Evolutionary conservation across 2,797 vertebrate species (phyloP).

Genomic region (Echiichthys vipera): DNA sequence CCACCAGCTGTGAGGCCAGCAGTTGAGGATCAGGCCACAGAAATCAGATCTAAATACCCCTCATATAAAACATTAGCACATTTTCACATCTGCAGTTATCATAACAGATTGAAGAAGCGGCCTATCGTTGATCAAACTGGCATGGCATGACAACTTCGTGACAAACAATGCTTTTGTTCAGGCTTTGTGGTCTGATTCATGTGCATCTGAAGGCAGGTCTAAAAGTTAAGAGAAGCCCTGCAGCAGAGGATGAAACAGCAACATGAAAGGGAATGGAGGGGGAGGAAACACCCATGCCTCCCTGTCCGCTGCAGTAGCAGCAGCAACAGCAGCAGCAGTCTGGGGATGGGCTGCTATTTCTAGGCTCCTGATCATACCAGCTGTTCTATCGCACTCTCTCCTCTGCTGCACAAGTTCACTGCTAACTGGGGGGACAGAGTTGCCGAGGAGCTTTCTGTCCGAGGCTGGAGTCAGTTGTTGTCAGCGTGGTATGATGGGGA

Average conservation of each 20-base stretch:
- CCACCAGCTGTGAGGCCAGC: constrained; percentile 72
- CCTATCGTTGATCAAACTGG: not conserved
- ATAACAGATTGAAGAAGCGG: not conserved
- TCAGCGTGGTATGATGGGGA: constrained; percentile 73
- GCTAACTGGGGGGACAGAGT: constrained; percentile 79
- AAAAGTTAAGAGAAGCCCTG: constrained; percentile 59
- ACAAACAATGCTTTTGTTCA: not conserved
- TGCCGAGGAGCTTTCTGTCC: constrained; percentile 86
- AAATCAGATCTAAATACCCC: not conserved
- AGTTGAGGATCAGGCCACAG: constrained; percentile 44
- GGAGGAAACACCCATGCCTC: constrained; percentile 79
- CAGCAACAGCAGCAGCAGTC: constrained; percentile 62
- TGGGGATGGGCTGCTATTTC: constrained; percentile 85
- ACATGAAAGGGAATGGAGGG: constrained; percentile 71
- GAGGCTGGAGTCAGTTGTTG: constrained; percentile 84
- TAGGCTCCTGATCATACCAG: constrained; percentile 89
- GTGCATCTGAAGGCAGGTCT: constrained; percentile 2
- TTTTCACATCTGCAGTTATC: constrained; percentile 2
- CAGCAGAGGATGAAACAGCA: constrained; percentile 70
- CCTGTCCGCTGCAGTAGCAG: constrained; percentile 52
- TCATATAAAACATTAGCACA: not conserved
- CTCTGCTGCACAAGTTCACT: constrained; percentile 82
- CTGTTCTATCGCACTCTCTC: constrained; percentile 80
- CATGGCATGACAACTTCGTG: not conserved
- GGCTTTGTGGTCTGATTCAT: not conserved